phyloP scores from a whole-genome alignment of 1,140 invertebrate species.

The Drosophila auraria region DNA sequence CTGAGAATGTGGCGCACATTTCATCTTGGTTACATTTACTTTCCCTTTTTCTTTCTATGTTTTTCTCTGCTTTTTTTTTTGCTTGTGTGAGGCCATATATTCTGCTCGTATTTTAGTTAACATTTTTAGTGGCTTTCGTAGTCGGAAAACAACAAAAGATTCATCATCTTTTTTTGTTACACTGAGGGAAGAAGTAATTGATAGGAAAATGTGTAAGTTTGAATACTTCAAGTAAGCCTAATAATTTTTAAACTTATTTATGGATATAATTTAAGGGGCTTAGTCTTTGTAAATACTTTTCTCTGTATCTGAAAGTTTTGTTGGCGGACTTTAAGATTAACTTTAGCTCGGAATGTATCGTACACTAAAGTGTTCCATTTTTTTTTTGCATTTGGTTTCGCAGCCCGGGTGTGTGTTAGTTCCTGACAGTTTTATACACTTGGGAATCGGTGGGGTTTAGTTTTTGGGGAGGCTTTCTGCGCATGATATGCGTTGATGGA shows the following conservation, averaged over 20 bases:
- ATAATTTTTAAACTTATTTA: too few species aligned
- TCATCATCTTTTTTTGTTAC: constrained; percentile 67
- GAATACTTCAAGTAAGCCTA: background rate
- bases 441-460: constrained; percentile 25
- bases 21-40: constrained; percentile 68
- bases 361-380: constrained; percentile 20
- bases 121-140: constrained; percentile 67
- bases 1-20: constrained; percentile 45
- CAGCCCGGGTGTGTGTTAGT: constrained; percentile 15
- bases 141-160: constrained; percentile 53
- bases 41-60: constrained; percentile 48
- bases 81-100: constrained; percentile 43
- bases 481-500: constrained; percentile 62
- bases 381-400: constrained; percentile 2
- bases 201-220: background rate
- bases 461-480: constrained; percentile 16
- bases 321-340: constrained; percentile 24
- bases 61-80: constrained; percentile 11
- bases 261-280: background rate
- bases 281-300: background rate
- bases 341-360: constrained; percentile 36
- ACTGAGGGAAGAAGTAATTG: background rate
- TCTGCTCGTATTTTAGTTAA: constrained; percentile 59
- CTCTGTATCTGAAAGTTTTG: constrained; percentile 10
- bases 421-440: constrained; percentile 73